Evolutionary conservation across 1,140 invertebrate genomes (phyloP), one percentile per base, ranked within the genome.

Genomic region (Probaryconus sp.): DNA sequence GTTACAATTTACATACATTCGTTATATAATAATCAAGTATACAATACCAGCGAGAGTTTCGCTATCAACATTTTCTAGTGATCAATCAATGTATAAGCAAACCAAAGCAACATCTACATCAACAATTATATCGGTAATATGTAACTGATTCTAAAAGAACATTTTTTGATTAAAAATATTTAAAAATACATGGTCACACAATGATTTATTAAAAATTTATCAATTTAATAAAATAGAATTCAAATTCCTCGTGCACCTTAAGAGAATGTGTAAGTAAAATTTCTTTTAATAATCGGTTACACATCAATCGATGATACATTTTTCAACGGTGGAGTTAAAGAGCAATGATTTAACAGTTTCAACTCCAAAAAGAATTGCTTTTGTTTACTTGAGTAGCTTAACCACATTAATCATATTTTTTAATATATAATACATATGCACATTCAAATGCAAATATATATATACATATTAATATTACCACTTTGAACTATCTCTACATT

Each of bases 1-100:
- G 63, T 79, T 82, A 79, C 71, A 83, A 83, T 81, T 78, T 82
- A 77, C 79, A 82, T 77, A 79, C 77, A 83, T 58, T 81, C 79
- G 79, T 79, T 78, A 64, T 72, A 73, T 78, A 75, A 72, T 82
- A 67, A 69, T 80, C 72, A 76, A 79, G 67, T 81, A 79, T 77
- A 80, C 79, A 81, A 81, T 76, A 70, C 51, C 60, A 76, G 67
- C 64, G 51, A 67, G 45, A 73, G 18, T 69, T 58, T 75, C 61
- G 61, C 63, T 77, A 58, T 13, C 43, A 70, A 61, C 35, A 70
- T 73, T 64, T 71, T 55, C 65, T 75, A 64, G 60, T 77, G 42
- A 43, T 64, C 65, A 55, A 55, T 60, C 37, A 28, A 65, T 68
- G 42, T 64, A 65, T 68, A 77, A 74, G 70, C 75, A 79, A 79